Base-by-base conservation (phyloP, 2,888 invertebrate species). In the Myopa testacea region DNA sequence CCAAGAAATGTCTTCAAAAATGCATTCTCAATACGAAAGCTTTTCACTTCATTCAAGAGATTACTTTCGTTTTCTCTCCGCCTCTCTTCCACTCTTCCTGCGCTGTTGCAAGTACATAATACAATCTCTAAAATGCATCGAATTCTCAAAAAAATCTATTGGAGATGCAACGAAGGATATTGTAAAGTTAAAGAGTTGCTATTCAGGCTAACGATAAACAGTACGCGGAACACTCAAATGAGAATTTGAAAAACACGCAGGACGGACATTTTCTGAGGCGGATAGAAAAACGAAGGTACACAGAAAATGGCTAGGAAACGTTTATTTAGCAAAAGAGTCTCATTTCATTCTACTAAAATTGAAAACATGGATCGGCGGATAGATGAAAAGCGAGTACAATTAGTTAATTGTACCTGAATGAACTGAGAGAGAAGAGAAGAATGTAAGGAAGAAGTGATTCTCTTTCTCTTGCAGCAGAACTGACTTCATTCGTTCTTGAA, bases 401-500 rank as follows among this genome's bases (percentile, higher is more conserved):
- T 73, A 73, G 73, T 73, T 73, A 62, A 73, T 73, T 73, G 73
- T 45, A 45, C 5, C 40, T 62, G 40, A 19, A 65, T 38, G 37
- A 37, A 7, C 4, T 14, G 14, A 65, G 10, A 65, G 16, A 34
- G 45, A 10, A 19, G 26, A 1, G 26, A 26, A 26, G 26, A 26
- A 26, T 26, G 26, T 26, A 26, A 26, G 26, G 26, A 26, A n/a
- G 62, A 62, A 26, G 26, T 62, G 26, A n/a, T 26, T 26, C 19
- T 26, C 19, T 62, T n/a, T 62, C 62, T n/a, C 19, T 26, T 26
- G 8, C 6, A 58, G 58, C 1, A 5, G 16, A 6, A 45, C 10
- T 45, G 10, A 45, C 6, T 45, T 45, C 7, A 45, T 10, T 45
- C 45, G 45, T 1, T 8, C 10, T 45, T 10, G 7, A 45, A 45